These are phyloP conservation scores for Vultur gryphus DNA, from an alignment of 2,797 vertebrate genomes.

Conservation along the genomic window DNA sequence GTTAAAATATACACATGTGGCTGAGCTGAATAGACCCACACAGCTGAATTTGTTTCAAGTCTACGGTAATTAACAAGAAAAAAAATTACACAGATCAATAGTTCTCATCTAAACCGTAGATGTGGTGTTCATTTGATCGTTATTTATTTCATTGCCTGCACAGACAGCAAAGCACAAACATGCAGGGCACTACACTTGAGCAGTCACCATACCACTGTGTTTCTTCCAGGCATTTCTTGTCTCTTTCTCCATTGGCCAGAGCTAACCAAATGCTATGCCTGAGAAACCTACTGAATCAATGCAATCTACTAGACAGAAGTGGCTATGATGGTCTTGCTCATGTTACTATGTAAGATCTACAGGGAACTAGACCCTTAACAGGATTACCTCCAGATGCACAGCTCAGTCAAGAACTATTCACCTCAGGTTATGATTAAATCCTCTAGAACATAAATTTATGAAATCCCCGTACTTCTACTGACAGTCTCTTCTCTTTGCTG, in stretches of 20 bases:
- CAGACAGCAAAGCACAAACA: background rate
- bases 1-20: background rate
- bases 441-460: background rate
- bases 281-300: background rate
- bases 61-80: background rate
- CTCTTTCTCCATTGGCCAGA: background rate
- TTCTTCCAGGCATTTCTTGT: background rate
- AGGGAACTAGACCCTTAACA: background rate
- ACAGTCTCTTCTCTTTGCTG: background rate
- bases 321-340: background rate
- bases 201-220: background rate
- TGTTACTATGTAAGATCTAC: background rate
- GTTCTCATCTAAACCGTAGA: slow-evolving; percentile 23
- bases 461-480: background rate
- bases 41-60: background rate
- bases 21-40: background rate
- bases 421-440: background rate
- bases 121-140: background rate
- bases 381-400: background rate
- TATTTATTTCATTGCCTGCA: background rate
- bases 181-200: background rate
- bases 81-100: slow-evolving; percentile 2
- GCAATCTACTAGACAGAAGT: background rate
- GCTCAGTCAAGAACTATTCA: background rate
- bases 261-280: background rate